Conservation (phyloP, 2,797 vertebrate species). For the Falco novaeseelandiae region DNA sequence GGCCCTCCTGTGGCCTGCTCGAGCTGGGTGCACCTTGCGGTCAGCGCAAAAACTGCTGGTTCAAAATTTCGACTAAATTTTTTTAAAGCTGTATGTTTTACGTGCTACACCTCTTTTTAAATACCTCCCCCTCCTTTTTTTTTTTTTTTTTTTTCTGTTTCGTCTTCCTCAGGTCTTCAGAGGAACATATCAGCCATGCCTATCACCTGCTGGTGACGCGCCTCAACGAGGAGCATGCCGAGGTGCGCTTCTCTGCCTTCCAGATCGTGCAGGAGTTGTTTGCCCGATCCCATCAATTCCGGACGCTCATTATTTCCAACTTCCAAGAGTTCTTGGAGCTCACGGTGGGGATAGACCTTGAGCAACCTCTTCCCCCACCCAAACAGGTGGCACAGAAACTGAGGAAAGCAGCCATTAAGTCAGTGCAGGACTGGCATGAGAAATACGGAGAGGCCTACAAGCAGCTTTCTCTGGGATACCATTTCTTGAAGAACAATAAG, state of each 20-base stretch:
- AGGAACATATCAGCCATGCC: constrained; percentile 82
- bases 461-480: constrained; percentile 90
- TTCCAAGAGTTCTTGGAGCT: constrained; percentile 93
- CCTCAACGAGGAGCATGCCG: constrained; percentile 85
- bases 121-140: rapidly evolving
- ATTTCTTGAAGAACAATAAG: constrained; percentile 90
- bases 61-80: background rate
- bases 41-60: background rate
- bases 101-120: background rate
- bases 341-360: constrained; percentile 86
- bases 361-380: constrained; percentile 90
- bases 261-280: constrained; percentile 87
- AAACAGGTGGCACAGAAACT: constrained; percentile 87
- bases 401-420: constrained; percentile 79
- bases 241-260: constrained; percentile 91
- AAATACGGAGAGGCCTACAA: constrained; percentile 89
- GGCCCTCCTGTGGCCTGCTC: background rate
- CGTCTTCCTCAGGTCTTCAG: constrained; percentile 79
- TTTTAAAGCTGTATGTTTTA: background rate
- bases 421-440: constrained; percentile 86
- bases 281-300: constrained; percentile 88
- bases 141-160: rapidly evolving
- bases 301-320: constrained; percentile 83
- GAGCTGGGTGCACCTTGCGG: background rate
- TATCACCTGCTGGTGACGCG: constrained; percentile 88